Conservation (phyloP, 2,888 invertebrate genomes). For the Nomada hirtipes region DNA sequence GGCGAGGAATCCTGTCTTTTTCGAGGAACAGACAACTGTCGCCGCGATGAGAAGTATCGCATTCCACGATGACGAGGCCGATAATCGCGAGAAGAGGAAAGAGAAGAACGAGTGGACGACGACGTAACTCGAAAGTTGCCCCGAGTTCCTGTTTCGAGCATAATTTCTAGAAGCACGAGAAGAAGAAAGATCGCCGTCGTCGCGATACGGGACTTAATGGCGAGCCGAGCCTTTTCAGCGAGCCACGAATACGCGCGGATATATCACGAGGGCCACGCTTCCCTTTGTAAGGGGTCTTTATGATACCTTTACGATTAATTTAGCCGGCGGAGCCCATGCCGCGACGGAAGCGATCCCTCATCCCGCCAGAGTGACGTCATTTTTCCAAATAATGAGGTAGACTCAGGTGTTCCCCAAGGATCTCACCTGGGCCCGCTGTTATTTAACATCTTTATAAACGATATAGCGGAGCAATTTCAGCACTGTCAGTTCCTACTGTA, state of each 20-base stretch:
- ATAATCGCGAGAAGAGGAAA: conserved; percentile 57
- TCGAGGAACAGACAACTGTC: conserved; percentile 43
- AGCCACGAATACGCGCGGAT: conserved; percentile 14
- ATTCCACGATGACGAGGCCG: conserved; percentile 66
- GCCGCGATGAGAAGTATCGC: conserved; percentile 59
- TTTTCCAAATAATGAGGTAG: conserved; percentile 30
- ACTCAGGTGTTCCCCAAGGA: too few species aligned
- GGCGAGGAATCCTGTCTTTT: conserved; percentile 4
- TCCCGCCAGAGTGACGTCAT: conserved; percentile 43
- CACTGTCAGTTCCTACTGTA: too few species aligned
- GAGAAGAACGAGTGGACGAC: conserved; percentile 13
- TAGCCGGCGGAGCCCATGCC: conserved; percentile 26
- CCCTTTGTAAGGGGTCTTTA: conserved; percentile 54
- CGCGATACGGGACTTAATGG: conserved; percentile 53
- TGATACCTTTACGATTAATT: conserved; percentile 64
- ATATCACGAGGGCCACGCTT: conserved; percentile 19
- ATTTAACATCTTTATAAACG: too few species aligned
- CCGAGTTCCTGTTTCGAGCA: conserved; percentile 43
- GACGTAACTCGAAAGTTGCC: conserved; percentile 29
- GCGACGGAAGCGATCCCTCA: conserved; percentile 38
- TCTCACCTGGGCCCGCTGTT: too few species aligned
- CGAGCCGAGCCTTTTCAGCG: conserved; percentile 25
- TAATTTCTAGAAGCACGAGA: conserved; percentile 48
- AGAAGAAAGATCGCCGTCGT: conserved; percentile 48
- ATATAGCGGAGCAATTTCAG: too few species aligned